Conservation (phyloP, 2,888 invertebrate genomes). For the Drosophila lutescens region DNA sequence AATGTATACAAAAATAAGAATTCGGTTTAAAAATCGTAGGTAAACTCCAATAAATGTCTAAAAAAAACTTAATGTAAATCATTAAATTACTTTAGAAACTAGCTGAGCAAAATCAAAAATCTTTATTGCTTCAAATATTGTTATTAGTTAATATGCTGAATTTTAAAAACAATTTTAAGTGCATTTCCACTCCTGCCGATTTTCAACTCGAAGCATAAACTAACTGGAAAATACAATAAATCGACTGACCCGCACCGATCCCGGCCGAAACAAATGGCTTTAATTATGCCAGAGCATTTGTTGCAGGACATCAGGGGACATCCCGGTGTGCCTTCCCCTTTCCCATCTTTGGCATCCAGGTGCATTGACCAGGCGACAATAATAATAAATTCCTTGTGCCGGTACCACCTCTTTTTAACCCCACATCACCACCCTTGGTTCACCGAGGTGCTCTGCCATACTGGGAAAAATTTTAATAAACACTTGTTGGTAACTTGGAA, state of each 20-base stretch:
- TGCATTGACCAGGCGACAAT: conserved; percentile 65
- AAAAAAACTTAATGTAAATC: no score
- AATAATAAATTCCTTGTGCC: conserved; percentile 66
- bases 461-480: background rate
- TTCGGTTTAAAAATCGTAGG: no score
- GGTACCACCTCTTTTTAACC: conserved; percentile 14
- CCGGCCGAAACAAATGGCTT: conserved; percentile 71
- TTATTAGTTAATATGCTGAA: background rate
- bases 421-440: background rate
- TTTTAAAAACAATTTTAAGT: background rate
- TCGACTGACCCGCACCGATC: conserved; percentile 56
- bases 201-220: conserved; percentile 66
- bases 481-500: no score
- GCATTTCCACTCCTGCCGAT: conserved; percentile 11
- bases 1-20: no score
- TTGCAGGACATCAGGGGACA: conserved; percentile 40
- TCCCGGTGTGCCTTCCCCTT: background rate
- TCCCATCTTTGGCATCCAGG: conserved; percentile 36
- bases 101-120: background rate
- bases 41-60: no score
- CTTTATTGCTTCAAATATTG: no score
- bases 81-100: no score
- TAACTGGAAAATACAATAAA: conserved; percentile 69
- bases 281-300: conserved; percentile 67
- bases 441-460: conserved; percentile 2